These are phyloP conservation scores for Monochamus alternatus DNA, from an alignment of 2,888 invertebrate genomes.

Conservation along the genomic window DNA sequence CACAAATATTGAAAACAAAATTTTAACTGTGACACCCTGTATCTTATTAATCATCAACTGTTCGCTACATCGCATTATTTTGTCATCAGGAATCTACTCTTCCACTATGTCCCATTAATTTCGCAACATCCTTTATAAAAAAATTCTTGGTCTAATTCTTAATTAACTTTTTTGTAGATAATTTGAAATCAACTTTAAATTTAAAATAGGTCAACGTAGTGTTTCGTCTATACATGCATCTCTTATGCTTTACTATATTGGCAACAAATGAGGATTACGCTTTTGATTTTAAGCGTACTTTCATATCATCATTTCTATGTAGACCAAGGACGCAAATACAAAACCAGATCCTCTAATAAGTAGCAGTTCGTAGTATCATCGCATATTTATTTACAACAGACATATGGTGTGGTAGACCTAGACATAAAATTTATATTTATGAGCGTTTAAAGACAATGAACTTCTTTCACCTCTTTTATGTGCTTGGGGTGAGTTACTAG, in stretches of 20 bases:
- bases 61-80: no score
- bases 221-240: no score
- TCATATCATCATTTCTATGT: constrained; percentile 19
- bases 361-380: constrained; percentile 7
- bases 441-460: neutral
- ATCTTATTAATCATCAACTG: no score
- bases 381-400: neutral
- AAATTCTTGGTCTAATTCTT: no score
- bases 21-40: no score
- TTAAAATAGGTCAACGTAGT: no score
- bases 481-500: neutral
- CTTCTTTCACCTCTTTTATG: neutral
- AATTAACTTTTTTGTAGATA: no score
- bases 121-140: no score
- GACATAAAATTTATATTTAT: constrained; percentile 19
- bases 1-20: no score
- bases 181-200: no score
- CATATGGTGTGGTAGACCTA: constrained; percentile 9
- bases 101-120: no score
- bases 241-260: neutral
- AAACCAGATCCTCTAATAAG: constrained; percentile 15
- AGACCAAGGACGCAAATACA: constrained; percentile 17
- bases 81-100: no score
- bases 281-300: constrained; percentile 18
- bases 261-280: constrained; percentile 3